Percentiles rank a stretch among this genome's conserved stretches.
phyloP scores from a whole-genome alignment of 2,888 invertebrate genomes.

The Nephrotoma flavescens region DNA sequence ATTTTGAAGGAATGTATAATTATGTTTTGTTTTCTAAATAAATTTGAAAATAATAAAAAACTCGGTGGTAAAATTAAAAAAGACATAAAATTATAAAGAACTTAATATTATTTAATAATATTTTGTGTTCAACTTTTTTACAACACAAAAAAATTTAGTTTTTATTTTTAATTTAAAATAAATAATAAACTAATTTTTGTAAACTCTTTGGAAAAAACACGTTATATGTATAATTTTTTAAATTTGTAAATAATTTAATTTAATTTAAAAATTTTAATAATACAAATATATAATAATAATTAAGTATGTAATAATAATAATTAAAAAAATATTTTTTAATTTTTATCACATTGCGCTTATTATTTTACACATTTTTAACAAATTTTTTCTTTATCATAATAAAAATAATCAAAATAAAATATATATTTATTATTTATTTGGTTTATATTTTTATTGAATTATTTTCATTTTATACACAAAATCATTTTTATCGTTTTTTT shows the following conservation, averaged over 20 bases:
- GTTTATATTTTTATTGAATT: constrained; percentile 4
- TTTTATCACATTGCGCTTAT: constrained; percentile 3
- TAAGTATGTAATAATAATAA: background rate
- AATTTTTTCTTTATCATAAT: background rate
- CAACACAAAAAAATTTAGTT: background rate
- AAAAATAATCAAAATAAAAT: background rate
- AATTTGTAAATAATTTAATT: background rate
- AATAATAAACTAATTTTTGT: background rate
- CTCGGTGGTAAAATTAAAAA: background rate
- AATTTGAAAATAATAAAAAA: background rate
- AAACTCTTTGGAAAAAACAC: background rate
- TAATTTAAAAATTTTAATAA: background rate
- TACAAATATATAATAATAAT: background rate
- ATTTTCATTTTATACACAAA: background rate
- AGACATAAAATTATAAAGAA: background rate
- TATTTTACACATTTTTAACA: background rate
- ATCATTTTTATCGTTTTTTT: constrained; percentile 1
- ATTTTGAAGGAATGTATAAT: background rate
- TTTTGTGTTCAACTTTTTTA: background rate
- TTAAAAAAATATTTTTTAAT: background rate
- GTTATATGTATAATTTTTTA: background rate
- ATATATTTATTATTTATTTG: background rate
- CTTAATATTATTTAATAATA: background rate
- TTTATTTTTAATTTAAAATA: background rate
- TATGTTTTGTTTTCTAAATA: background rate